A percentile compares a stretch with the other conserved stretches of the same genome.
Conservation (phyloP, 2,113 vertebrate species). For the Choloepus hoffmanni region DNA sequence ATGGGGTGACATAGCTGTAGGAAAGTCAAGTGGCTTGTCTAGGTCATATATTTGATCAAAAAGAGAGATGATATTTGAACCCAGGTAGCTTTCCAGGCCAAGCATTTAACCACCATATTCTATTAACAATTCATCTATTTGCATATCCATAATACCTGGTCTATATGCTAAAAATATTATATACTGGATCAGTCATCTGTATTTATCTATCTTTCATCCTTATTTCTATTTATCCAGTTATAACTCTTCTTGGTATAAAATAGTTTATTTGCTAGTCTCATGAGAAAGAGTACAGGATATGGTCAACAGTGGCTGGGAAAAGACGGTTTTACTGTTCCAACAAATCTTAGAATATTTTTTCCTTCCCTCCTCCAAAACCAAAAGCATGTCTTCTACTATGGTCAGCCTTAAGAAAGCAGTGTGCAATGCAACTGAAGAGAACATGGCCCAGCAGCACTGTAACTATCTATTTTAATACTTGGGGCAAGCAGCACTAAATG, state of each 20-base stretch:
- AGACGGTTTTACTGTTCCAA: neutral
- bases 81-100: neutral
- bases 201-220: neutral
- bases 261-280: neutral
- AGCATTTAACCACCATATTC: neutral
- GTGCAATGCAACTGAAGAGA: neutral
- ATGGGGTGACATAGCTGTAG: neutral
- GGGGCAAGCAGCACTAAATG: neutral
- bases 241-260: neutral
- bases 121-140: neutral
- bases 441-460: neutral
- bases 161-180: neutral
- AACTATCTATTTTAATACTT: constrained; percentile 38
- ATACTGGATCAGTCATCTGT: neutral
- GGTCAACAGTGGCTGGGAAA: neutral
- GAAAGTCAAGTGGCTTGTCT: neutral
- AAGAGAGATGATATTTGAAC: neutral
- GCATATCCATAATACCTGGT: neutral
- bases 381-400: neutral
- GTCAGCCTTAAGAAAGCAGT: neutral
- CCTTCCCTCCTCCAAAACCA: neutral
- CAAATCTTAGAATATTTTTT: neutral
- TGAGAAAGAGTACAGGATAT: neutral
- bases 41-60: neutral
- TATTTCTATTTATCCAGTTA: neutral